Percentiles rank a stretch among this genome's conserved stretches.
Evolutionary conservation across 1,140 invertebrate species (phyloP).

Genomic region (Drosophila tsacasi): DNA sequence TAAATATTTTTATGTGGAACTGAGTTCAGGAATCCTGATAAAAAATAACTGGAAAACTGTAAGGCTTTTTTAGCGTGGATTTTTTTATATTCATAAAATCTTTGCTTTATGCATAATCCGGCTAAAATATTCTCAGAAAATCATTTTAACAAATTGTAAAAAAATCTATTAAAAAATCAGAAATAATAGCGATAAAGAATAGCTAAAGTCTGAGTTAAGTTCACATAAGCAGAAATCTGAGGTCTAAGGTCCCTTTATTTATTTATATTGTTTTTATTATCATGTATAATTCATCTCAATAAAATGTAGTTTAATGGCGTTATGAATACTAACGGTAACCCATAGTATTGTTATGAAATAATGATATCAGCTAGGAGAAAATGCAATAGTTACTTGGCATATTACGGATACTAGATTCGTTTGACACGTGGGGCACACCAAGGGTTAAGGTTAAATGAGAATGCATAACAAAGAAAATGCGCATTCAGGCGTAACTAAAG

Average conservation of each 20-base stretch:
- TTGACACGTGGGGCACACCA: slow-evolving; percentile 5
- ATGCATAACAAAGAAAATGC: slow-evolving; percentile 54
- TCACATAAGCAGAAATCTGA: background rate
- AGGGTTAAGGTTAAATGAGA: slow-evolving; percentile 40
- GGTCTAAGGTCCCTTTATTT: background rate
- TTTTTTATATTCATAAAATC: background rate
- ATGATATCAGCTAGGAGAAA: background rate
- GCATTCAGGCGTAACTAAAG: slow-evolving; percentile 28
- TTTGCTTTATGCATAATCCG: too few species aligned
- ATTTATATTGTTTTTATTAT: background rate
- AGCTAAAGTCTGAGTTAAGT: too few species aligned
- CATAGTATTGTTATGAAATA: background rate
- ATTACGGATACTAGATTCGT: slow-evolving; percentile 7
- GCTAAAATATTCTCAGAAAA: background rate
- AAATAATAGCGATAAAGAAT: background rate
- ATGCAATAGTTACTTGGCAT: background rate
- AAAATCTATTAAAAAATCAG: background rate
- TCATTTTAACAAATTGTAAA: background rate
- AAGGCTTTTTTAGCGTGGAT: background rate
- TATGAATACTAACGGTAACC: background rate
- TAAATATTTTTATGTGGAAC: background rate
- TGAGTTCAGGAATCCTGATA: background rate
- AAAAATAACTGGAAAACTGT: background rate
- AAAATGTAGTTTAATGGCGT: background rate
- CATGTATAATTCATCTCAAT: background rate